These are phyloP conservation scores for Macrotus californicus DNA, from an alignment of 2,113 vertebrate genomes.

Conservation along the genomic window DNA sequence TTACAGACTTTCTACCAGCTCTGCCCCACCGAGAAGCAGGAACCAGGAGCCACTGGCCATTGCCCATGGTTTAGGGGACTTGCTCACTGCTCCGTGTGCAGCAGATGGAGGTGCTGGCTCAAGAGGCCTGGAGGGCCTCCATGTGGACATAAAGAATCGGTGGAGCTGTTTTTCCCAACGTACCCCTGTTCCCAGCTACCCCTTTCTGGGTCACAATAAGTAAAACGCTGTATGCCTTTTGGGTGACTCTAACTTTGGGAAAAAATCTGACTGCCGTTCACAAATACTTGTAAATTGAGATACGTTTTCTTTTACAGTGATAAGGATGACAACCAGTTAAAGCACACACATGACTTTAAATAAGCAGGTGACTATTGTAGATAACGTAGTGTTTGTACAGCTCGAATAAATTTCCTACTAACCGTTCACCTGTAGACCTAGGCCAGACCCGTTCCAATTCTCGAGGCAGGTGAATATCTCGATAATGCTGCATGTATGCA, in stretches of 20 bases:
- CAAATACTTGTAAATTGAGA: background rate
- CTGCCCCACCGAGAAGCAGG: background rate
- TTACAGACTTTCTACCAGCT: background rate
- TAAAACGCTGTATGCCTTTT: background rate
- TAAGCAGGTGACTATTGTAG: background rate
- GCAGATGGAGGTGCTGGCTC: accelerated
- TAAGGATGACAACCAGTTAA: background rate
- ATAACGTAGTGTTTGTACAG: background rate
- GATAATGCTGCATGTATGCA: background rate
- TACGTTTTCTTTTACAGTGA: background rate
- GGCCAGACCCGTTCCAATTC: background rate
- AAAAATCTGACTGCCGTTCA: background rate
- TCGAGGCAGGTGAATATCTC: background rate
- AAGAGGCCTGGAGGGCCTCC: background rate
- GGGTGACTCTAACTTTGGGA: background rate
- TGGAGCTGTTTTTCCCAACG: background rate
- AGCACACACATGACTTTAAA: background rate
- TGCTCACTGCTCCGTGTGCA: background rate
- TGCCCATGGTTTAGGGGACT: background rate
- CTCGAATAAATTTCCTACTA: background rate
- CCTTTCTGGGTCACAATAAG: background rate
- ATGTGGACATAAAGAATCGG: background rate
- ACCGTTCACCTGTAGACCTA: background rate
- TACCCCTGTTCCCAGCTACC: accelerated
- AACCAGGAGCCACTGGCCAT: background rate